These are phyloP conservation scores for Operophtera brumata DNA, from an alignment of 2,888 invertebrate genomes.

Conservation along the genomic window DNA sequence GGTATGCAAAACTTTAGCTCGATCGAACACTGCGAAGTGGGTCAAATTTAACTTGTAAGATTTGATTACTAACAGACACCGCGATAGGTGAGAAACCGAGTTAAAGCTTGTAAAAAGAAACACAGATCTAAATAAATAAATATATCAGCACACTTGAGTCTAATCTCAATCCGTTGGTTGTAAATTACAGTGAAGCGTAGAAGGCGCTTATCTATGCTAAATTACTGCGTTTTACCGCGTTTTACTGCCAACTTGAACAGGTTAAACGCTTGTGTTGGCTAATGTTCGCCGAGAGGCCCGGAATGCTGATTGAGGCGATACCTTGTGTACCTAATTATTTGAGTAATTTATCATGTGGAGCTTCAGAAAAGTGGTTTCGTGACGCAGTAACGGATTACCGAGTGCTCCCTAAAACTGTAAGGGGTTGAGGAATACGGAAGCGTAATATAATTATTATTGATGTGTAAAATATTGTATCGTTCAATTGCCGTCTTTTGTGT, in stretches of 20 bases:
- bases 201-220: conserved; percentile 52
- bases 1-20: too few relatives aligned
- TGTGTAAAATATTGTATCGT: background rate
- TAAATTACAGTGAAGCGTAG: conserved; percentile 40
- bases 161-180: conserved; percentile 42
- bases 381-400: conserved; percentile 12
- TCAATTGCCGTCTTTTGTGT: too few relatives aligned
- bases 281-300: conserved; percentile 25
- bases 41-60: too few relatives aligned
- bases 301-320: conserved; percentile 36
- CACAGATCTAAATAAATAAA: conserved; percentile 14
- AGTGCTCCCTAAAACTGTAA: background rate
- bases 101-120: background rate
- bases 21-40: too few relatives aligned
- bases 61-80: background rate
- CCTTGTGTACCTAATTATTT: conserved; percentile 28
- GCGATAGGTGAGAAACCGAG: background rate
- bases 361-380: conserved; percentile 14
- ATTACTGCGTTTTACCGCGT: conserved; percentile 42
- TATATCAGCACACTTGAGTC: conserved; percentile 22
- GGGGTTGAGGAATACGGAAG: conserved; percentile 1
- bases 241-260: conserved; percentile 28
- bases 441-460: background rate
- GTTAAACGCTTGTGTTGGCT: conserved; percentile 33
- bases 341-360: conserved; percentile 31